These are phyloP conservation scores for Engystomops pustulosus DNA, from an alignment of 2,113 vertebrate genomes.

Conservation along the genomic window DNA sequence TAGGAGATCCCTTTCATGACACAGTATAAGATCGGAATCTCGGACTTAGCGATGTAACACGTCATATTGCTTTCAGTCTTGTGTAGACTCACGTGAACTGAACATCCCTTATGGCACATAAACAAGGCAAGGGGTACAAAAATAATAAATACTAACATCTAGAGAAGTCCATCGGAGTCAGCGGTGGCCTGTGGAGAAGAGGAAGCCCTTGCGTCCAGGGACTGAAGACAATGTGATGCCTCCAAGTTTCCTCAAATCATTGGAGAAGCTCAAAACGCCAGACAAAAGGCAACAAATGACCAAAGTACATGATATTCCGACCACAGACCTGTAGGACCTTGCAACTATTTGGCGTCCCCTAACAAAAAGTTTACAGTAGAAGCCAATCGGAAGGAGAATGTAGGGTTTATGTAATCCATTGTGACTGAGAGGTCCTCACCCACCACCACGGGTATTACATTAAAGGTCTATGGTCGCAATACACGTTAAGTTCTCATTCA, in stretches of 20 bases:
- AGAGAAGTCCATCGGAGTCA: background rate
- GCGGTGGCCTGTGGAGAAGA: background rate
- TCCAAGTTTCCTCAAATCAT: background rate
- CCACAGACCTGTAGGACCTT: no score
- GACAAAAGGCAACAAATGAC: background rate
- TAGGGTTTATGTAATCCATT: no score
- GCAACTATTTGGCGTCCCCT: no score
- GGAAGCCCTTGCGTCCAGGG: background rate
- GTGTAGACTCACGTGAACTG: background rate
- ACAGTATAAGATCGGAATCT: background rate
- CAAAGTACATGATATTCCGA: background rate
- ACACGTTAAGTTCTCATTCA: background rate
- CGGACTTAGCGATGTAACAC: background rate
- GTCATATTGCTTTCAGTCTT: slow-evolving; percentile 22
- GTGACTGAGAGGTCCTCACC: background rate
- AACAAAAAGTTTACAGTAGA: background rate
- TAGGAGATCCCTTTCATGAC: background rate
- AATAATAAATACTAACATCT: background rate
- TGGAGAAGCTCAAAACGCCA: background rate
- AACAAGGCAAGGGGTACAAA: background rate
- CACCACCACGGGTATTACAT: no score
- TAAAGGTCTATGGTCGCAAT: background rate
- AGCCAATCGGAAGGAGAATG: no score
- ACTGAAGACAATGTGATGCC: background rate
- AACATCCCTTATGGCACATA: background rate